phyloP scores from a whole-genome alignment of 1,140 invertebrate species.

The Streblospio benedicti region DNA sequence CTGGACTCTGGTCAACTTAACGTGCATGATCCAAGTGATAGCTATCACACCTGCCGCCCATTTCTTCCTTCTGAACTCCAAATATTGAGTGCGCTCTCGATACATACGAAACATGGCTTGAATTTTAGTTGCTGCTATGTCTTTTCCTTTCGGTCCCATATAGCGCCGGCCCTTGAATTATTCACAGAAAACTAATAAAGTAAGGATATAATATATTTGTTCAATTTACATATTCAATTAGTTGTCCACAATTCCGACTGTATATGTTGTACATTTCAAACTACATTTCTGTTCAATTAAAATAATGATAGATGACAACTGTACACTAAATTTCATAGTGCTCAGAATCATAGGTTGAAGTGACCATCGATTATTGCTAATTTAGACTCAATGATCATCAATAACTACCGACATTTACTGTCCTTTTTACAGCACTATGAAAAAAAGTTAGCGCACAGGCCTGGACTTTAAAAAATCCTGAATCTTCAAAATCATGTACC shows the following conservation, averaged over 20 bases:
- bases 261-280: neutral
- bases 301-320: too few species aligned
- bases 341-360: too few species aligned
- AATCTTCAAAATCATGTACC: neutral
- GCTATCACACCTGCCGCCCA: conserved; percentile 48
- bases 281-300: too few species aligned
- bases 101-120: conserved; percentile 40
- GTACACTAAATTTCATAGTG: too few species aligned
- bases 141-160: conserved; percentile 31
- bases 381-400: too few species aligned
- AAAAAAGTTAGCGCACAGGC: too few species aligned
- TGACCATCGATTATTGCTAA: too few species aligned
- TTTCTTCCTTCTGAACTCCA: conserved; percentile 41
- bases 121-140: conserved; percentile 39
- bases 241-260: neutral
- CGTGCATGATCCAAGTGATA: conserved; percentile 45
- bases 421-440: too few species aligned
- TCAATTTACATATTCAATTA: too few species aligned
- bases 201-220: neutral
- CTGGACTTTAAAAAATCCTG: too few species aligned
- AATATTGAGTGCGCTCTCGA: conserved; percentile 35
- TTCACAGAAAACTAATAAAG: conserved; percentile 8
- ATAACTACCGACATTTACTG: too few species aligned
- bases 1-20: conserved; percentile 42
- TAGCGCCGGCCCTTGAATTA: conserved; percentile 34